Evolutionary conservation across 2,797 vertebrate genomes (phyloP).

Genomic region (Poeciliopsis presidionis): DNA sequence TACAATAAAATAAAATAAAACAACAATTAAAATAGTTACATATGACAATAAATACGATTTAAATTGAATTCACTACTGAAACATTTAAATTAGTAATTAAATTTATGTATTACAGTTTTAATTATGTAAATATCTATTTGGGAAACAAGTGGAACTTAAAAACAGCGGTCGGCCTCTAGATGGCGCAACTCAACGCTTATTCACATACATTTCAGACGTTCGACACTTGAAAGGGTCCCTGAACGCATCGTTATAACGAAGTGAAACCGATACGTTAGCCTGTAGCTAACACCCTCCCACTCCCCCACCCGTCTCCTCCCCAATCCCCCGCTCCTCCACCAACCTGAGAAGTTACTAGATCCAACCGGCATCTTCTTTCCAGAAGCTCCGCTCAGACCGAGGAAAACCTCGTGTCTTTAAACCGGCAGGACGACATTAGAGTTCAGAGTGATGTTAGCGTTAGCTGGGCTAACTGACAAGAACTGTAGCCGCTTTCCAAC

Average conservation of each 20-base stretch:
- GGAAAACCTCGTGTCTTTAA: background rate
- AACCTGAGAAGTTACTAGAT: conserved; percentile 34
- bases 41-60: background rate
- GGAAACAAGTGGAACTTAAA: background rate
- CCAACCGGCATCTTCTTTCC: conserved; percentile 14
- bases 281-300: background rate
- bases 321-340: background rate
- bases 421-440: background rate
- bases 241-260: conserved; percentile 45
- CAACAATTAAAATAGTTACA: background rate
- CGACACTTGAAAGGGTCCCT: fast-evolving
- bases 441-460: conserved; percentile 15
- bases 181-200: fast-evolving
- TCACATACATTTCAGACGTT: fast-evolving
- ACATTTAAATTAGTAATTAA: background rate
- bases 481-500: background rate
- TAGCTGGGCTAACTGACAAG: background rate
- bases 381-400: background rate
- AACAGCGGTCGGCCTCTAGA: background rate
- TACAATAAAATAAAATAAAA: background rate
- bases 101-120: background rate
- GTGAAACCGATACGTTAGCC: conserved; percentile 42
- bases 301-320: too few relatives aligned
- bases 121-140: background rate
- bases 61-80: background rate